Conservation (phyloP, 2,797 vertebrate genomes). For the Syndactyla subalaris region DNA sequence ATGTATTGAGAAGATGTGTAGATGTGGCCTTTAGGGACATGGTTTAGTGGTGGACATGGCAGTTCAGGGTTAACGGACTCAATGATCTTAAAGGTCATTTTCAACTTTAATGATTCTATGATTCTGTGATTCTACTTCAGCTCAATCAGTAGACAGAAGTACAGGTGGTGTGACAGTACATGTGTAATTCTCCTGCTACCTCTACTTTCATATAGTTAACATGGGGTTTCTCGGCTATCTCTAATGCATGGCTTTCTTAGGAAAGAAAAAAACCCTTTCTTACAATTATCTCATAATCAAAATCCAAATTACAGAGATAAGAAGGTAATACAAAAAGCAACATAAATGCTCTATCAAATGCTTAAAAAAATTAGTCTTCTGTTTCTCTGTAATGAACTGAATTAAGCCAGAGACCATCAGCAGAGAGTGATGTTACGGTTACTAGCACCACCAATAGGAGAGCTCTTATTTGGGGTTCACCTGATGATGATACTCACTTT, state of each 20-base stretch:
- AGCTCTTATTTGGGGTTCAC: not conserved
- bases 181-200: not conserved
- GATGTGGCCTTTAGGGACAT: accelerated
- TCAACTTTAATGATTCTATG: not conserved
- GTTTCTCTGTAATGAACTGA: not conserved
- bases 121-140: not conserved
- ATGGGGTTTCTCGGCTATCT: not conserved
- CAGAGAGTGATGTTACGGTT: not conserved
- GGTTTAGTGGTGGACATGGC: not conserved
- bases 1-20: not conserved
- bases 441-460: not conserved
- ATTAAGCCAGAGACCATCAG: not conserved
- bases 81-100: not conserved
- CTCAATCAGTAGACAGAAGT: not conserved
- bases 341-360: not conserved
- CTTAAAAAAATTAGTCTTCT: not conserved
- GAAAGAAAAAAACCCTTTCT: not conserved
- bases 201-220: not conserved
- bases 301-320: not conserved
- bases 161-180: not conserved
- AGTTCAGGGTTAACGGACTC: not conserved
- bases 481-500: not conserved
- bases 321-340: not conserved
- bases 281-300: not conserved
- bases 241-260: not conserved